Evolutionary conservation across 2,113 vertebrate genomes (phyloP), one percentile per base, ranked within the genome.

Genomic region (Antigone vipio): DNA sequence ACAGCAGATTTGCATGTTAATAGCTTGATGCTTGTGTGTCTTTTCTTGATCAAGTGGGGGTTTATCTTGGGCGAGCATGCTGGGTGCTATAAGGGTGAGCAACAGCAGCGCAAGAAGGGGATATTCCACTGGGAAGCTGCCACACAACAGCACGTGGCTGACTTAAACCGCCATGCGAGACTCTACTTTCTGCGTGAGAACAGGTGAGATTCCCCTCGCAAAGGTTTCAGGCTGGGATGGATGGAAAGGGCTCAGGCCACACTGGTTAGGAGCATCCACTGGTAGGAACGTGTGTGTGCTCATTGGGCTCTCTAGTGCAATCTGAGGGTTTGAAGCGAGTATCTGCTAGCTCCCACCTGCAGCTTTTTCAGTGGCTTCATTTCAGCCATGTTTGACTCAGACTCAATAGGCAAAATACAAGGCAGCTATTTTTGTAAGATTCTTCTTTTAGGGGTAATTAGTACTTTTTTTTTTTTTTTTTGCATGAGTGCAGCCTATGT

Each of bases 101-200:
- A 12, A 53, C 9, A 44, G 49, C 29, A 22, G 58, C 4, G 6
- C 23, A 44, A n/a, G 34, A 44, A 52, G 47, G 23, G 38, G 47
- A 11, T 15, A 1, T 32, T 44, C 64, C 23, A 2, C n/a, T 23
- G 60, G 32, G 56, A 49, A 75, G 44, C 8, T 55, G 59, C 45
- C 26, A 6, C 29, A 5, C 30, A 14, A 2, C 38, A 45, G 30
- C 30, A 4, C 0, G 0, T 7, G 35, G 27, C 23, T 85, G 66
- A 18, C 27, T 84, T 52, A 15, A n/a, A 42, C 35, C 45, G 30
- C 8, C 1, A 12, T 23, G 16, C 35, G 23, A 52, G 53, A 20
- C 19, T 22, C 14, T 40, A 4, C 49, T 53, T 91, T 58, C 29
- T 23, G 7, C 9, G 5, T 53, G 71, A 71, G 30, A 60, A 9